Evolutionary conservation across 2,113 vertebrate genomes (phyloP), one percentile per base, ranked within the genome.

Genomic region (Notiomystis cincta): DNA sequence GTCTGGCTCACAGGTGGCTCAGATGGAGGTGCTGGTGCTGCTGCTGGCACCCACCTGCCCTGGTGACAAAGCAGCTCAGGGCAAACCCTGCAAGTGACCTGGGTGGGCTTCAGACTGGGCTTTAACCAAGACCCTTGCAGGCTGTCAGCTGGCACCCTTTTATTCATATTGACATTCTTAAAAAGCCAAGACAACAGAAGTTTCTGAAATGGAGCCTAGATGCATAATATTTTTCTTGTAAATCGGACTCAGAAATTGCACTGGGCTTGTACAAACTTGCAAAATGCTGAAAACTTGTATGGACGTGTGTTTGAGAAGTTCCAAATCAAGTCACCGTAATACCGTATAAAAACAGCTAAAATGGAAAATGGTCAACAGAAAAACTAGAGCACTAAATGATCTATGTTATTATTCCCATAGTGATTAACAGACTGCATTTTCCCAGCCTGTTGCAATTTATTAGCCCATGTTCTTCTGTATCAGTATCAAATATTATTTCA

Each of bases 401-500:
- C 87, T 97, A 66, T 84, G 92, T 97, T 97, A 96, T 95, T 97
- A 95, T 93, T 97, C 96, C 95, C 94, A 93, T 54, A 92, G 86
- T 91, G 95, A 94, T 94, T 95, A 96, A 70, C 84, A 72, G 77
- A 70, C 60, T 84, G 87, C 87, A 77, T 94, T 95, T 96, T 90
- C 96, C 96, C 96, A 97, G 95, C 89, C 94, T 96, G 93, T 95
- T 95, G 90, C 94, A 93, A 96, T 97, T 97, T 97, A 97, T 96
- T 95, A 97, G 91, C 44, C 89, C 77, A 15, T 96, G 94, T 96
- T 97, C 95, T 94, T 92, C 92, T 96, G 93, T 96, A 96, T 96
- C 94, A 96, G 85, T 96, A 97, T 97, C 96, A 97, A 97, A 97
- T 94, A 95, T 79, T 95, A 95, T 96, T 97, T 97, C 96, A 94